phyloP scores from a whole-genome alignment of 2,113 vertebrate genomes.

The Balaenoptera acutorostrata region DNA sequence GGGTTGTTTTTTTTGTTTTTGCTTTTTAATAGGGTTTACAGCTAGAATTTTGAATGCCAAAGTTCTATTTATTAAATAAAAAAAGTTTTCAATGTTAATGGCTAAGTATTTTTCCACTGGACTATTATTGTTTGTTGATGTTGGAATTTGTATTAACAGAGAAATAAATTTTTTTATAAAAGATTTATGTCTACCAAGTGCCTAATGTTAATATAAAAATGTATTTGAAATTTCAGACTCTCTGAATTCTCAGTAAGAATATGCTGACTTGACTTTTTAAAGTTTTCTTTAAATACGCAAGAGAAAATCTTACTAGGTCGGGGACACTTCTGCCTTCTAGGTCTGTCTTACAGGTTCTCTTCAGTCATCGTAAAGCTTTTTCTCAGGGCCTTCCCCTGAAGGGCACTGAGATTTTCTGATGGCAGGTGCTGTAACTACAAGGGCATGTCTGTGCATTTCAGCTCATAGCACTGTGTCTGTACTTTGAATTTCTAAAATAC shows the following conservation, averaged over 20 bases:
- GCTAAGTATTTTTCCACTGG: slow-evolving; percentile 93
- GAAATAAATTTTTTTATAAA: slow-evolving; percentile 89
- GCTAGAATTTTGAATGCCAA: slow-evolving; percentile 95
- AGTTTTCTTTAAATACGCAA: neutral
- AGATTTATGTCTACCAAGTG: neutral
- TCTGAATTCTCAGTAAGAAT: neutral
- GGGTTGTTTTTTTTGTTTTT: slow-evolving; percentile 78
- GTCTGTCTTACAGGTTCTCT: neutral
- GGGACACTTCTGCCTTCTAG: neutral
- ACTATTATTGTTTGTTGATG: slow-evolving; percentile 85
- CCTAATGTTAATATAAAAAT: slow-evolving; percentile 35
- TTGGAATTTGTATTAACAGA: slow-evolving; percentile 87
- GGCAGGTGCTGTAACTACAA: neutral
- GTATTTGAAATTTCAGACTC: neutral
- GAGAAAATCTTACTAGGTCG: neutral
- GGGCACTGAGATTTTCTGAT: neutral
- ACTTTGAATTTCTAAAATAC: neutral
- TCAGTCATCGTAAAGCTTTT: neutral
- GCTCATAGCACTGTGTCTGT: neutral
- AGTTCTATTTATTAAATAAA: slow-evolving; percentile 93
- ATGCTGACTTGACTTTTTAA: neutral
- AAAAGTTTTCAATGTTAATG: slow-evolving; percentile 86
- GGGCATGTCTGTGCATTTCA: neutral
- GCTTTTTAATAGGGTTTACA: slow-evolving; percentile 90
- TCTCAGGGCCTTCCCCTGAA: neutral